phyloP scores from a whole-genome alignment of 2,797 vertebrate genomes.

The Melanotaenia boesemani region DNA sequence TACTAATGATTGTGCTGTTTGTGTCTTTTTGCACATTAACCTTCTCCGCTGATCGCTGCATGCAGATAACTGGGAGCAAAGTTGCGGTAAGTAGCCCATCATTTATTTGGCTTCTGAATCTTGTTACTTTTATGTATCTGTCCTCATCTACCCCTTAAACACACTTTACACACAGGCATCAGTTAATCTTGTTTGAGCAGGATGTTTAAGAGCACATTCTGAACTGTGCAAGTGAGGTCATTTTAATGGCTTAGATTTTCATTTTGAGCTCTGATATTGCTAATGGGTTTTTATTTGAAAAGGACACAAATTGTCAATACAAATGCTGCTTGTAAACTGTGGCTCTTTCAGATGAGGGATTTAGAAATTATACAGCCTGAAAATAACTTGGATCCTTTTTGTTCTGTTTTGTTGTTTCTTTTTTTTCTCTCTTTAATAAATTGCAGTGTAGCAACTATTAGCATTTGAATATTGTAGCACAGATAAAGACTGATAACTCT shows the following conservation, averaged over 20 bases:
- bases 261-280: constrained; percentile 66
- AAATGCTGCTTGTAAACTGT: constrained; percentile 69
- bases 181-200: constrained; percentile 42
- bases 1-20: constrained; percentile 95
- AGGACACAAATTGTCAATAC: constrained; percentile 56
- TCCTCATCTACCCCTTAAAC: constrained; percentile 33
- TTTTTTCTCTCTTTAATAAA: constrained; percentile 63
- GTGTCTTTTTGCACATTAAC: constrained; percentile 95
- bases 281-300: constrained; percentile 78
- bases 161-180: constrained; percentile 15
- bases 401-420: constrained; percentile 59
- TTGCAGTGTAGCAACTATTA: constrained; percentile 73
- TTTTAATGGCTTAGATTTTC: constrained; percentile 69
- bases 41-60: constrained; percentile 93
- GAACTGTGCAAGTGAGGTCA: constrained; percentile 56
- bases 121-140: constrained; percentile 62
- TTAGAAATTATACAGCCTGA: constrained; percentile 68
- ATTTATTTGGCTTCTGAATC: constrained; percentile 78
- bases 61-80: constrained; percentile 99
- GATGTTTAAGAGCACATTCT: constrained; percentile 41
- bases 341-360: constrained; percentile 73
- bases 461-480: constrained; percentile 75
- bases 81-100: constrained; percentile 93
- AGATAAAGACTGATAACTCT: constrained; percentile 72
- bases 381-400: constrained; percentile 68